phyloP scores from a whole-genome alignment of 2,888 invertebrate species.

The Lochmaea capreae region DNA sequence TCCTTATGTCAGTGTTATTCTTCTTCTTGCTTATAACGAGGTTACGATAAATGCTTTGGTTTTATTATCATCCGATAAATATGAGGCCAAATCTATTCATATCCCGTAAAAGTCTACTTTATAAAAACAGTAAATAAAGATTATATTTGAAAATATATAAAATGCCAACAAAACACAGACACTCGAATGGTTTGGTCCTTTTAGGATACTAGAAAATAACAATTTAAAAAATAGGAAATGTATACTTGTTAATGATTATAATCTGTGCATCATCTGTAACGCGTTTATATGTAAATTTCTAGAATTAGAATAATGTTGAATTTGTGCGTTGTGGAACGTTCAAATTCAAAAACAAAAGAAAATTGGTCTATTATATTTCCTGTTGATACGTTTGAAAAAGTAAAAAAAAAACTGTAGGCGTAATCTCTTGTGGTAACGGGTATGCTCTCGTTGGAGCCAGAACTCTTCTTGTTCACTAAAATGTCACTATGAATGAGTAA shows the following conservation, averaged over 20 bases:
- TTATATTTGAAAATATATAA: too few relatives aligned
- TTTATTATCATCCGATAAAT: constrained; percentile 1
- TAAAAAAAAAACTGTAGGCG: constrained; percentile 24
- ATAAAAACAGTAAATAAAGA: neutral
- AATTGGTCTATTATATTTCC: constrained; percentile 2
- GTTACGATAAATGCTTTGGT: neutral
- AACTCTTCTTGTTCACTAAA: constrained; percentile 22
- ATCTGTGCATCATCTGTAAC: neutral
- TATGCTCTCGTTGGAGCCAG: constrained; percentile 12
- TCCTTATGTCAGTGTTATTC: neutral
- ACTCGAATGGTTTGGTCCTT: too few relatives aligned
- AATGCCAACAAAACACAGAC: too few relatives aligned
- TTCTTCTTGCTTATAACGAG: neutral
- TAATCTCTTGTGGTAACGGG: constrained; percentile 15
- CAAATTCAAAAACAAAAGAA: constrained; percentile 7
- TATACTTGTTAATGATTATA: neutral
- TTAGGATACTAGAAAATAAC: too few relatives aligned
- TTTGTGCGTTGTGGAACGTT: neutral
- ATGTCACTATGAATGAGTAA: constrained; percentile 22
- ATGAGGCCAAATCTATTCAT: neutral
- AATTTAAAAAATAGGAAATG: too few relatives aligned
- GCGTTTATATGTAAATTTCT: neutral
- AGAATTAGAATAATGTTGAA: neutral
- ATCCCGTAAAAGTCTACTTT: neutral
- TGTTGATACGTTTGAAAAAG: constrained; percentile 12